phyloP scores from a whole-genome alignment of 2,888 invertebrate genomes.

The Autographa gamma region DNA sequence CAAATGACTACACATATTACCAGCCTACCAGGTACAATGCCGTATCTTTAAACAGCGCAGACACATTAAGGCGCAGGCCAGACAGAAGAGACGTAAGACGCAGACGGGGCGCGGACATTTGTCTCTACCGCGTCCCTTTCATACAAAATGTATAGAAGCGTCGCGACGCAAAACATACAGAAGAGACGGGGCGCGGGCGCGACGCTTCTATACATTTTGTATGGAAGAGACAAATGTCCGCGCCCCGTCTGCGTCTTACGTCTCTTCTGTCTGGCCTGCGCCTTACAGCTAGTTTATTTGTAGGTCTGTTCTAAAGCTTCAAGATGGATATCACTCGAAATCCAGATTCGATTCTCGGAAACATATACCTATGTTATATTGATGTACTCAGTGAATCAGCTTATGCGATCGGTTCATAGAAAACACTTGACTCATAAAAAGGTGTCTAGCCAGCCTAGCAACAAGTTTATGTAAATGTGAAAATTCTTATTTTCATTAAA shows the following conservation, averaged over 20 bases:
- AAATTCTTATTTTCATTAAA: neutral
- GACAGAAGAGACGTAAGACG: too few species aligned
- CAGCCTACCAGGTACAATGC: slow-evolving; percentile 12
- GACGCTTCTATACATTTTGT: too few species aligned
- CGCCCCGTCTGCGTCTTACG: too few species aligned
- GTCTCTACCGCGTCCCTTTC: too few species aligned
- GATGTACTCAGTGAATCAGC: slow-evolving; percentile 34
- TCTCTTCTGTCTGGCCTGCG: too few species aligned
- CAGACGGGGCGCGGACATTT: too few species aligned
- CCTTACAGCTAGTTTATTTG: slow-evolving; percentile 33
- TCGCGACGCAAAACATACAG: too few species aligned
- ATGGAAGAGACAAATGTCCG: too few species aligned
- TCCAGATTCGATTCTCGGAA: slow-evolving; percentile 43
- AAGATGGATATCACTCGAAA: slow-evolving; percentile 41
- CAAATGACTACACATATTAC: neutral
- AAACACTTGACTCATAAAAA: slow-evolving; percentile 6
- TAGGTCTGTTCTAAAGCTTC: slow-evolving; percentile 16
- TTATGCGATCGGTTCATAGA: neutral
- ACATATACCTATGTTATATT: slow-evolving; percentile 18
- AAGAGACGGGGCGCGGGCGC: too few species aligned
- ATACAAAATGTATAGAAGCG: too few species aligned
- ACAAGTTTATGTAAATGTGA: slow-evolving; percentile 1
- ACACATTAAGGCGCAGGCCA: too few species aligned
- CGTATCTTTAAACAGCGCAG: slow-evolving; percentile 11
- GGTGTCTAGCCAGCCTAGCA: slow-evolving; percentile 13